Evolutionary conservation across 1,140 invertebrate genomes (phyloP), one percentile per base, ranked within the genome.

Genomic region (Bombus picipes): DNA sequence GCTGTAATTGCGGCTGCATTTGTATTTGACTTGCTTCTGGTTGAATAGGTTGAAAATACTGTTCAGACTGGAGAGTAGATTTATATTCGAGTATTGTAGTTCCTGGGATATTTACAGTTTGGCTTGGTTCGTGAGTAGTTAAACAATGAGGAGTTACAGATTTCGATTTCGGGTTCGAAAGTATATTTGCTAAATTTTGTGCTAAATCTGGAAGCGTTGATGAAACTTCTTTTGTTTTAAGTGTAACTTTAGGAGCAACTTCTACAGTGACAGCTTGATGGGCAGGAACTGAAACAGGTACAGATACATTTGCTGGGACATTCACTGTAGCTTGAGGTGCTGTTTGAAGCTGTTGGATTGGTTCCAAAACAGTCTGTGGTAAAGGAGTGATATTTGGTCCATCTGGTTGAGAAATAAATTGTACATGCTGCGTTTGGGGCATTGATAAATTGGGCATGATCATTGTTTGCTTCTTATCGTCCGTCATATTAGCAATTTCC

Each of bases 121-220:
- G 91, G 18, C 83, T 77, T 57, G 79, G 79, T 47, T 94, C 93
- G 13, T 94, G 93, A 10, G 59, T 89, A 41, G 90, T 89, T 57
- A 91, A 43, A n/a, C 82, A 70, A 78, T 93, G 91, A 34, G 92
- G 90, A 15, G 94, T 94, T 10, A 85, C 85, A 15, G 93, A 92
- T 79, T 95, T 95, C 8, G 94, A 92, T 86, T 95, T 95, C 0
- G 95, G 94, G 90, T 95, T 95, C 0, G 95, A 95, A 15, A 95
- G 81, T 86, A 95, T 95, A 80, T 95, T 95, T 1, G 95, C 95
- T 32, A 95, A 86, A 90, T 95, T 95, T 85, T 95, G 94, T 10
- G 94, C 95, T 1, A 95, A 87, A 84, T 95, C 95, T 34, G 95
- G 95, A 9, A 95, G 87, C 0, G 95, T 95, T 2, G 94, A 95